Evolutionary conservation across 1,140 invertebrate species (phyloP).

Genomic region (Elysia chlorotica): DNA sequence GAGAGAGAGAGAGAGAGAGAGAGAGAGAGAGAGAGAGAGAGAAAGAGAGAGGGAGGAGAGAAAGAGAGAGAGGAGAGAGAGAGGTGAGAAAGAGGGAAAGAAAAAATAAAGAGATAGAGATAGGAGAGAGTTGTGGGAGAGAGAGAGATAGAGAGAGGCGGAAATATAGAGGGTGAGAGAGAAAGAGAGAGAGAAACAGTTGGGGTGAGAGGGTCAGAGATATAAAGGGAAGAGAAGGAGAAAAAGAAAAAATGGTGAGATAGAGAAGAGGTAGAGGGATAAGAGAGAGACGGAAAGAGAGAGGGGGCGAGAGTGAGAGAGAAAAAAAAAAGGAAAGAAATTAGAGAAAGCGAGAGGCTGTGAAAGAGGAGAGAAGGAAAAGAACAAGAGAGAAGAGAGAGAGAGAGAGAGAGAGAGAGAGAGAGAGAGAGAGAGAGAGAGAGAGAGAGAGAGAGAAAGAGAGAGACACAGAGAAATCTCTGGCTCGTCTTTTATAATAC

Average conservation of each 20-base stretch:
- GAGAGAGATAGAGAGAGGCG: neutral
- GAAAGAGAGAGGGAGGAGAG: neutral
- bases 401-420: slow-evolving; percentile 5
- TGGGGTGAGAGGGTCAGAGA: neutral
- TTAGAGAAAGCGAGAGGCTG: neutral
- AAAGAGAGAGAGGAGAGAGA: too few species aligned
- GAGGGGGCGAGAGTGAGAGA: neutral
- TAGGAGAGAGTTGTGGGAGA: neutral
- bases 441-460: slow-evolving; percentile 9
- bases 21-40: slow-evolving; percentile 6
- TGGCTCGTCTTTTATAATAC: neutral
- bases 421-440: slow-evolving; percentile 10
- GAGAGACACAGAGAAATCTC: neutral
- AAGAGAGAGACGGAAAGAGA: neutral
- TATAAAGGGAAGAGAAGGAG: neutral
- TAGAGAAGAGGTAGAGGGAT: neutral
- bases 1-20: slow-evolving; percentile 6
- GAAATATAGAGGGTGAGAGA: neutral
- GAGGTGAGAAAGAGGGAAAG: too few species aligned
- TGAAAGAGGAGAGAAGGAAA: neutral
- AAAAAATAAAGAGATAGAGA: too few species aligned
- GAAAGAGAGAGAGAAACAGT: neutral
- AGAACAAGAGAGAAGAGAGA: neutral
- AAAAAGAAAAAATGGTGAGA: neutral
- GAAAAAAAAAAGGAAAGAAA: neutral